These are phyloP conservation scores for Tauraco erythrolophus DNA, from an alignment of 2,113 vertebrate genomes.

Conservation along the genomic window DNA sequence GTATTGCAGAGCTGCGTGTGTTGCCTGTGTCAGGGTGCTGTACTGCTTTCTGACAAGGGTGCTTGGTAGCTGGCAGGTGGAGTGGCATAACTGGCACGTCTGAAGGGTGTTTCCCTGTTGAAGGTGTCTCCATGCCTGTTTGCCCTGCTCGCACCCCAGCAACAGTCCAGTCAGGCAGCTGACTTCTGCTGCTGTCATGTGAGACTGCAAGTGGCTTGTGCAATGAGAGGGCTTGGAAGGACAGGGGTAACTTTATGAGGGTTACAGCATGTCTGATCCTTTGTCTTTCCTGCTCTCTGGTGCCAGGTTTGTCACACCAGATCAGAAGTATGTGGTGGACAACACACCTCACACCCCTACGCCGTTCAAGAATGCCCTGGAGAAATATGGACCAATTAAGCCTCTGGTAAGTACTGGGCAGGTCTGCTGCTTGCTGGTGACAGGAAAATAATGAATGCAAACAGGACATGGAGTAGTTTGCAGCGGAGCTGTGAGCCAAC, in stretches of 20 bases:
- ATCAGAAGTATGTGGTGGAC: constrained; percentile 89
- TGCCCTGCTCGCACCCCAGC: background rate
- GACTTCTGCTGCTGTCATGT: background rate
- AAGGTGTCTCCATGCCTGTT: background rate
- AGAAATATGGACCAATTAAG: constrained; percentile 91
- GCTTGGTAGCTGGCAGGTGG: background rate
- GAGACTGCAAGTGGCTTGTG: background rate
- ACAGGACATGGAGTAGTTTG: fast-evolving
- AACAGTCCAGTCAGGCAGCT: background rate
- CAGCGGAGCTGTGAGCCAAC: background rate
- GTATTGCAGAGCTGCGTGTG: background rate
- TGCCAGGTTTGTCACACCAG: constrained; percentile 92
- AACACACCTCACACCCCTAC: constrained; percentile 92
- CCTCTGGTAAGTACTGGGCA: constrained; percentile 84
- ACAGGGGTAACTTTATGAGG: background rate
- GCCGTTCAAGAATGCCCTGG: constrained; percentile 95
- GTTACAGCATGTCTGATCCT: background rate
- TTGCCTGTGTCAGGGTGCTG: background rate
- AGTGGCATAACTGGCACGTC: background rate
- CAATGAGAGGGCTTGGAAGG: background rate
- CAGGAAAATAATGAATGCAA: background rate
- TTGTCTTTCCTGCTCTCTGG: background rate
- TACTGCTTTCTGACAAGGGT: background rate
- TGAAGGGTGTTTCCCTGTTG: background rate
- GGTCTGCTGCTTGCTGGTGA: background rate